A percentile compares a stretch with the other conserved stretches of the same genome.
Conservation (phyloP, 2,888 invertebrate species). For the Apocheima hispidaria region DNA sequence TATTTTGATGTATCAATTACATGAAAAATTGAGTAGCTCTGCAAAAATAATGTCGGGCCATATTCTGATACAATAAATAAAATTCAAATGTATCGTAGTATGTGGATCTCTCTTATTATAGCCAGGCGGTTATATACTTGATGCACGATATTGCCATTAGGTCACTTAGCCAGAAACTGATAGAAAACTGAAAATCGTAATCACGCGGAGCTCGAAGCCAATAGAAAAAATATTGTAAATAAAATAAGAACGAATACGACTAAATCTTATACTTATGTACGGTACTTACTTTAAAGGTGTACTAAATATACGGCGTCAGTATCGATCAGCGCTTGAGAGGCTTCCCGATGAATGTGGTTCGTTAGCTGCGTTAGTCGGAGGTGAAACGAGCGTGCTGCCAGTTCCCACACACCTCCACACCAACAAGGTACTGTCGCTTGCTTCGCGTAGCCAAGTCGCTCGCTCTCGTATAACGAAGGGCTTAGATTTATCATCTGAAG, state of each 20-base stretch:
- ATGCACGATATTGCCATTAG: too few species aligned
- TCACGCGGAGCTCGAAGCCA: too few species aligned
- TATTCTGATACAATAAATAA: too few species aligned
- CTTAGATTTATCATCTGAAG: too few species aligned
- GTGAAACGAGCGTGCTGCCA: slow-evolving; percentile 61
- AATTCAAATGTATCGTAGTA: too few species aligned
- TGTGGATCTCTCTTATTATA: too few species aligned
- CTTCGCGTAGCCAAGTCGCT: background rate
- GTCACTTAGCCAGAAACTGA: too few species aligned
- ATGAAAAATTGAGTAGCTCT: slow-evolving; percentile 1
- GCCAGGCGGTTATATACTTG: too few species aligned
- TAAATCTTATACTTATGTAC: background rate
- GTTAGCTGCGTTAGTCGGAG: slow-evolving; percentile 70
- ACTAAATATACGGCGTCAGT: slow-evolving; percentile 40
- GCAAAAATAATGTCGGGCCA: too few species aligned
- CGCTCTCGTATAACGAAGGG: too few species aligned
- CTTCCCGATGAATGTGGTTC: slow-evolving; percentile 77
- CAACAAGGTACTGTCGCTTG: slow-evolving; percentile 17
- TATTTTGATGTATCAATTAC: slow-evolving; percentile 1
- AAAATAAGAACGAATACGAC: background rate
- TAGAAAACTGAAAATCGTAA: too few species aligned
- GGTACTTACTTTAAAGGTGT: background rate
- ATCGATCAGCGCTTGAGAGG: slow-evolving; percentile 78
- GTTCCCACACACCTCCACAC: slow-evolving; percentile 50
- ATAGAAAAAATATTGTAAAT: too few species aligned